A percentile compares a stretch with the other conserved stretches of the same genome.
Conservation (phyloP, 2,113 vertebrate genomes). For the Lichenostomus cassidix region DNA sequence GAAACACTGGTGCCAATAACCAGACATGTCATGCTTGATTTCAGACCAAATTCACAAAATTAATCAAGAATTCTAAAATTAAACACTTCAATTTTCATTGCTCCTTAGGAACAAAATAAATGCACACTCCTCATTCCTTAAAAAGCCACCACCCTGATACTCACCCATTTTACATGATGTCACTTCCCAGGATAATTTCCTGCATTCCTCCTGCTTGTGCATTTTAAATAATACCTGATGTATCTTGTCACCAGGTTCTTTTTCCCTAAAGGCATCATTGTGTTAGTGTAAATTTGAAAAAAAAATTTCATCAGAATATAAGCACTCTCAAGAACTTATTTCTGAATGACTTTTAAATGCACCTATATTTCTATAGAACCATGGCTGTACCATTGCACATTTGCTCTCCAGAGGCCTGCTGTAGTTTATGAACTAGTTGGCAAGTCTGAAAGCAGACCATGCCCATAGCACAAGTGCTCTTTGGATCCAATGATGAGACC, state of each 20-base stretch:
- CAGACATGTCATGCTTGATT: background rate
- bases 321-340: background rate
- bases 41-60: background rate
- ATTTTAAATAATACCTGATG: background rate
- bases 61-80: background rate
- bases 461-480: background rate
- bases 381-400: accelerated
- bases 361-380: accelerated
- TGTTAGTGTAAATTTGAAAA: background rate
- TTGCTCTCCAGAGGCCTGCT: background rate
- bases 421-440: background rate
- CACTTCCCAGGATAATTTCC: background rate
- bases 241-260: background rate
- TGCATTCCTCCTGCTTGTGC: background rate
- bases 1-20: background rate
- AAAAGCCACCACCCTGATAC: background rate
- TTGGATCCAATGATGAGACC: background rate
- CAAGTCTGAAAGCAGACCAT: background rate
- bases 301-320: background rate
- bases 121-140: background rate
- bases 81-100: background rate
- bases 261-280: background rate
- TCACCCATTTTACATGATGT: background rate
- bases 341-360: accelerated
- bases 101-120: background rate